phyloP scores from a whole-genome alignment of 2,888 invertebrate species.

The Parnassius apollo region DNA sequence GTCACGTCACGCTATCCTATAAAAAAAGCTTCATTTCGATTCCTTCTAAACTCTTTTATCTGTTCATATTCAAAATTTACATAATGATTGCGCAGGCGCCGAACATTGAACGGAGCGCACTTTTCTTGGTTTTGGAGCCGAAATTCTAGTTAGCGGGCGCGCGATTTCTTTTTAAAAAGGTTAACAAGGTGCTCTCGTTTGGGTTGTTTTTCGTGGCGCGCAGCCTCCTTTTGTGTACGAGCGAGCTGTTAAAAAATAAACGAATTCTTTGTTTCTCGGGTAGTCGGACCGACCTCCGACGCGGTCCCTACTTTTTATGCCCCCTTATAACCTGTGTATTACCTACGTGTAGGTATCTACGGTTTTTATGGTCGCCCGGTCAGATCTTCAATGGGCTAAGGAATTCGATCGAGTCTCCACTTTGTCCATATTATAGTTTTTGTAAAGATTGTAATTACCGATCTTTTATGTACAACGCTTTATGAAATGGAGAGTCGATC shows the following conservation, averaged over 20 bases:
- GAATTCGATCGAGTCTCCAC: constrained; percentile 79
- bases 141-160: constrained; percentile 79
- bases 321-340: constrained; percentile 80
- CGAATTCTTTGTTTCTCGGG: constrained; percentile 80
- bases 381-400: constrained; percentile 80
- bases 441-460: constrained; percentile 41
- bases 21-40: neutral
- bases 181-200: constrained; percentile 79
- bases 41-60: constrained; percentile 23
- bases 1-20: too few relatives aligned
- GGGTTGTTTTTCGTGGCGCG: constrained; percentile 76
- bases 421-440: constrained; percentile 53
- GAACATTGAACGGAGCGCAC: constrained; percentile 57
- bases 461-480: constrained; percentile 40
- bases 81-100: constrained; percentile 77
- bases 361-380: constrained; percentile 78
- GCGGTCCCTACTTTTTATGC: constrained; percentile 79
- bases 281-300: constrained; percentile 79
- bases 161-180: constrained; percentile 79
- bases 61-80: constrained; percentile 58
- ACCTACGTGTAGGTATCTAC: constrained; percentile 81
- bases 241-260: constrained; percentile 82
- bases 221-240: constrained; percentile 77
- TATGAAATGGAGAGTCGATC: constrained; percentile 34
- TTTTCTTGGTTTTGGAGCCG: constrained; percentile 78